Evolutionary conservation across 2,113 vertebrate species (phyloP).

Genomic region (Miniopterus natalensis): DNA sequence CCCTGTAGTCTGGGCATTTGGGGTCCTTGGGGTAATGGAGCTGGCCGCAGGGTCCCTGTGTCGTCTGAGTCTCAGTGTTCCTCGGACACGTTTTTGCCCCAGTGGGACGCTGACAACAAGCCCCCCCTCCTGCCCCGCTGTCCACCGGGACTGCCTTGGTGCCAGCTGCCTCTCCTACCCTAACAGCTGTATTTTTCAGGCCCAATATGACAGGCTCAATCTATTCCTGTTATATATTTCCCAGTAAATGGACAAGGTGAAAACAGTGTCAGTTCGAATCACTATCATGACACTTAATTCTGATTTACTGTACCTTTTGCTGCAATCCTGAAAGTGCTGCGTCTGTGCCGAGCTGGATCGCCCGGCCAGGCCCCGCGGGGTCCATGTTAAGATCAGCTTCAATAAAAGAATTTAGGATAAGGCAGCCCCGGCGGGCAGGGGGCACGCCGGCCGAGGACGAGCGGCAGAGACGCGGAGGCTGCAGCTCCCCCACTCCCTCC

Average conservation of each 20-base stretch:
- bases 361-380: slow-evolving; percentile 55
- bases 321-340: slow-evolving; percentile 79
- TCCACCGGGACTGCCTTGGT: slow-evolving; percentile 59
- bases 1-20: too few species aligned
- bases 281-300: slow-evolving; percentile 86
- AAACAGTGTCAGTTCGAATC: slow-evolving; percentile 86
- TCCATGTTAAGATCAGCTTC: slow-evolving; percentile 48
- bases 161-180: slow-evolving; percentile 73
- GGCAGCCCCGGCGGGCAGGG: slow-evolving; percentile 75
- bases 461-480: slow-evolving; percentile 39
- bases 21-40: background rate
- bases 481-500: slow-evolving; percentile 30
- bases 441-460: slow-evolving; percentile 56
- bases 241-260: slow-evolving; percentile 85
- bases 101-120: background rate
- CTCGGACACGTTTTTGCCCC: background rate
- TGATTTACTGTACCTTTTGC: slow-evolving; percentile 84
- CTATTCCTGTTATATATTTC: slow-evolving; percentile 85
- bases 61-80: background rate
- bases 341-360: slow-evolving; percentile 64
- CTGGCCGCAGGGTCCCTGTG: background rate
- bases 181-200: slow-evolving; percentile 84
- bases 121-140: background rate
- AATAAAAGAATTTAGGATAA: slow-evolving; percentile 83
- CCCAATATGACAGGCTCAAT: slow-evolving; percentile 82